phyloP scores from a whole-genome alignment of 1,140 invertebrate genomes.

The Lethrus apterus region DNA sequence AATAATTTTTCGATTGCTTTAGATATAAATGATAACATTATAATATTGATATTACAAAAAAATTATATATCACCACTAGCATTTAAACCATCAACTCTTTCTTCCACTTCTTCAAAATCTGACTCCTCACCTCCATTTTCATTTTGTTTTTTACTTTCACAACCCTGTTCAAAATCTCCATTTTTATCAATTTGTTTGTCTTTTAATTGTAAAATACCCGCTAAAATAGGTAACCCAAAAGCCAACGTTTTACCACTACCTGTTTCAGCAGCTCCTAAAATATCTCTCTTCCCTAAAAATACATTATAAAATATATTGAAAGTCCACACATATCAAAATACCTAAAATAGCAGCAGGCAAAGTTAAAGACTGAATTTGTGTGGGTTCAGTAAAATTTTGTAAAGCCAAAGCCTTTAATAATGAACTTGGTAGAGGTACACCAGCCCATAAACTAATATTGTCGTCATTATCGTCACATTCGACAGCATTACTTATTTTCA shows the following conservation, averaged over 20 bases:
- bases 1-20: too few relatives aligned
- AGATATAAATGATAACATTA: too few relatives aligned
- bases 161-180: slow-evolving; percentile 37
- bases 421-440: slow-evolving; percentile 57
- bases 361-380: slow-evolving; percentile 69
- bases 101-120: slow-evolving; percentile 20
- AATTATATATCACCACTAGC: slow-evolving; percentile 3
- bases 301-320: slow-evolving; percentile 13
- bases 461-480: slow-evolving; percentile 29
- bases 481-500: background rate
- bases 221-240: slow-evolving; percentile 89
- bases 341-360: slow-evolving; percentile 81
- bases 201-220: slow-evolving; percentile 72
- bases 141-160: slow-evolving; percentile 35
- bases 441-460: slow-evolving; percentile 64
- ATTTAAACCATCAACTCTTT: slow-evolving; percentile 24
- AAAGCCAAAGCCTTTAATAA: slow-evolving; percentile 69
- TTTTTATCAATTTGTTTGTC: slow-evolving; percentile 37
- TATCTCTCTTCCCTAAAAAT: slow-evolving; percentile 63
- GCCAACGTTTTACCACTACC: slow-evolving; percentile 97
- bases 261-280: slow-evolving; percentile 93
- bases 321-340: slow-evolving; percentile 31
- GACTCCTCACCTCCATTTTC: slow-evolving; percentile 29
- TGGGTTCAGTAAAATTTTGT: slow-evolving; percentile 72
- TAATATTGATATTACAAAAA: background rate